These are phyloP conservation scores for Noctua pronuba DNA, from an alignment of 2,888 invertebrate genomes.

Conservation along the genomic window DNA sequence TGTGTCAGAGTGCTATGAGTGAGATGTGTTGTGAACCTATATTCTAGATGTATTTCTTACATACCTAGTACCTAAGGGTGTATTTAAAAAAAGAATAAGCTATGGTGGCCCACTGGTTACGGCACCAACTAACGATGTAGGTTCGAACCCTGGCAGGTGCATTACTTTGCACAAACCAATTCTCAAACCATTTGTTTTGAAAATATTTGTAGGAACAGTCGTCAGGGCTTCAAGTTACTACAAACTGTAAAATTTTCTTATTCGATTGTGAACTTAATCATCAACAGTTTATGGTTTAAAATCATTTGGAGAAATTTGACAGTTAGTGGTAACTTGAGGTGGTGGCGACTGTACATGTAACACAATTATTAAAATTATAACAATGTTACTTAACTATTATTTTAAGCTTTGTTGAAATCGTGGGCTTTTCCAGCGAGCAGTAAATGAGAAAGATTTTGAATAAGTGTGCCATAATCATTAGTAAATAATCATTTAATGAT, in stretches of 20 bases:
- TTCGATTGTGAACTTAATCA: no score
- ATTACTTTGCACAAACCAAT: neutral
- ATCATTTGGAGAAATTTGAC: no score
- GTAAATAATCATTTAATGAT: constrained; percentile 39
- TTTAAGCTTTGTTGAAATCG: neutral
- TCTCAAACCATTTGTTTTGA: no score
- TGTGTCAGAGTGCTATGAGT: neutral
- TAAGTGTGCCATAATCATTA: constrained; percentile 49
- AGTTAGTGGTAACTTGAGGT: no score
- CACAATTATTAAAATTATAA: neutral
- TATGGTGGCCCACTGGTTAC: neutral
- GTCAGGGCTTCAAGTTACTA: no score
- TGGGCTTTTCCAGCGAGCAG: neutral
- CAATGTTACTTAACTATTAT: neutral
- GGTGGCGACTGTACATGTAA: neutral
- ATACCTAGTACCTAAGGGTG: neutral
- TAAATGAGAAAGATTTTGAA: neutral
- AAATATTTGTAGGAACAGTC: no score
- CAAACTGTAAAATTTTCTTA: no score
- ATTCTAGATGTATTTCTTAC: neutral
- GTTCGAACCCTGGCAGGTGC: neutral
- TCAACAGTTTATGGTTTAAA: no score
- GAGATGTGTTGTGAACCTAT: constrained; percentile 17
- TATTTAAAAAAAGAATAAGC: neutral
- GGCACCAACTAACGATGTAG: neutral